Evolutionary conservation across 2,113 vertebrate genomes (phyloP), one percentile per base, ranked within the genome.

Genomic region (Taxidea taxus): DNA sequence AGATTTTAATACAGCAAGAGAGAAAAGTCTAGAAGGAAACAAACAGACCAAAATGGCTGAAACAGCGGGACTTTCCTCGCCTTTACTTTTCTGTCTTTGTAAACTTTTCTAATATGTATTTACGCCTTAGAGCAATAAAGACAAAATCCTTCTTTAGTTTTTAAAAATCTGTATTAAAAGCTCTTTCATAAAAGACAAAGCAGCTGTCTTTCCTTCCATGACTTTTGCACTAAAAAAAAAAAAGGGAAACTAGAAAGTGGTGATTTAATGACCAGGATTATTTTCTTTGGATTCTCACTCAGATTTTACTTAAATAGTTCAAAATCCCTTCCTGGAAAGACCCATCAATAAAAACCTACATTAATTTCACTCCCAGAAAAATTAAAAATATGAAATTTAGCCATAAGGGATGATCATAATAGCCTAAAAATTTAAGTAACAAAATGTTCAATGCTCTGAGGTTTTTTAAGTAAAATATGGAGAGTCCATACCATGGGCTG

Each of bases 221-320:
- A 31, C 68, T 95, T 97, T 83, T 47, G 83, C 93, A 62, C 31
- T 74, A 7, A 95, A 87, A 12, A 95, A 87, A 60, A 83, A 54
- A 0, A 54, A 56, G 42, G 80, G 78, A 95, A 94, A 96, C 82
- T 87, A 85, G 81, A 68, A 92, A 97, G 77, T 60, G 51, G 51
- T 14, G 16, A 92, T 95, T 87, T 91, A 94, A 85, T 56, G 34
- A 56, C 60, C 91, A 14, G 20, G 39, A 70, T 95, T 96, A 66
- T 95, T 97, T 97, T 92, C 81, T 95, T 96, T 97, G 58, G 82
- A 85, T 93, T 87, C 39, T 82, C 25, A 56, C 75, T 94, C 77
- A 84, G 49, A 68, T 82, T 90, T 97, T 82, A 88, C 87, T 86
- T 25, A 91, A 85, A 27, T 60, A 27, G 44, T 90, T 93, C 77